Base-by-base conservation (phyloP, 2,888 invertebrate species). In the Meghimatium bilineatum region DNA sequence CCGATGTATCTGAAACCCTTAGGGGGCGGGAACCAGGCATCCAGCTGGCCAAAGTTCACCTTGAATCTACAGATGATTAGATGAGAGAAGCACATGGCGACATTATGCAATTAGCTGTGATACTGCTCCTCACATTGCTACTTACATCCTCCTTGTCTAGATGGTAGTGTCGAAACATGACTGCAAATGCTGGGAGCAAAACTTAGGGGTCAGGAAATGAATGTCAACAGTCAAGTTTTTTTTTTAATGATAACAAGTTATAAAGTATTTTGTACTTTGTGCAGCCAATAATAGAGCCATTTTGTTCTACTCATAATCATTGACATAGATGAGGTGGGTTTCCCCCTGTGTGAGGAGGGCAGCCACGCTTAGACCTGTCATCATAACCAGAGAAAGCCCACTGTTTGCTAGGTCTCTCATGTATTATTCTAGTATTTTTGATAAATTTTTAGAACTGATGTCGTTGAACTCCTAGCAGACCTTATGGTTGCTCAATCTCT, bases 11-110 rank as follows among this genome's bases (percentile, higher is more conserved):
- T 87, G 87, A 90, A 92, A 8, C 92, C 92, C 67, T 88, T 88
- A 32, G 91, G 92, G 36, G 91, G 91, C 3, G 91, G 91, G 85
- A 90, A 93, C 91, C 92, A 92, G 1, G 92, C 89, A n/a, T 90
- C 95, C 86, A 95, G 95, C 88, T 94, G 94, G 5, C 98, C 98
- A 92, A 98, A 96, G 94, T 98, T 98, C 83, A 97, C 96, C 89
- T 95, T 95, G 92, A 97, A 97, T 89, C 96, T 96, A 89, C 95
- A 56, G 29, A 80, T 44, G 77, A 77, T 60, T 36, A 79, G 56
- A 78, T 69, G 77, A 74, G 44, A 83, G 71, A 83, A 84, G 84
- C 80, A 84, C 84, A 84, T 49, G 76, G 79, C 79, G 23, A 84
- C 79, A 72, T 80, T 80, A 84, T 79, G 74, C 75, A 78, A 83